Base-by-base conservation (phyloP, 2,797 vertebrate genomes). In the Selene dorsalis region DNA sequence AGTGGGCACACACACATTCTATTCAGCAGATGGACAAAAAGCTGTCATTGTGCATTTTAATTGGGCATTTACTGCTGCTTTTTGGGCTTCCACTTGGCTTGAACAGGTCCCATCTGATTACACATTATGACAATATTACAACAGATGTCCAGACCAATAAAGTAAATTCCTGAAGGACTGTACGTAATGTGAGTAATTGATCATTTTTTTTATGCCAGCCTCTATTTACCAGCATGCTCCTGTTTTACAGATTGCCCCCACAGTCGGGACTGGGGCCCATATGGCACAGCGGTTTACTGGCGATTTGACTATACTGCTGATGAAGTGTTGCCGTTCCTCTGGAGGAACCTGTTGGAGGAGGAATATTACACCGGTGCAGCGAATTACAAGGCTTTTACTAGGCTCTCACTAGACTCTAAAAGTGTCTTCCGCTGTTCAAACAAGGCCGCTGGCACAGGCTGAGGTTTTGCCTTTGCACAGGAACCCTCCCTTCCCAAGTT, bases 91-190 rank as follows among this genome's bases (percentile, higher is more conserved):
- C 95, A 96, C 96, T 98, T 96, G 96, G 97, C 96, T 95, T 95
- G 94, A 96, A 94, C 87, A 89, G 96, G 94, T 96, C 96, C 95
- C 96, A 95, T 97, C 97, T 98, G 97, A 98, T 97, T 98, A 97
- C 96, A 97, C 96, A 98, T 98, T 97, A 98, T 97, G 97, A 98
- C 98, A 98, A 97, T 97, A 96, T 97, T 96, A 96, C 96, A 98
- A 98, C 98, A 99, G 98, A 99, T 99, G 98, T 98, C 97, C 96
- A 95, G 96, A 97, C 96, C 96, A 97, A 97, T 98, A 97, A 98
- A 98, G 96, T 93, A 95, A 96, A 97, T 96, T 98, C 98, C 97
- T 97, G 94, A 96, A 97, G 97, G 98, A 96, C 96, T 96, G 92
- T 87, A 92, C 91, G 96, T 98, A 97, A 98, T 98, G 97, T 94